These are phyloP conservation scores for Empidonax traillii DNA, from an alignment of 2,113 vertebrate species.

Conservation along the genomic window DNA sequence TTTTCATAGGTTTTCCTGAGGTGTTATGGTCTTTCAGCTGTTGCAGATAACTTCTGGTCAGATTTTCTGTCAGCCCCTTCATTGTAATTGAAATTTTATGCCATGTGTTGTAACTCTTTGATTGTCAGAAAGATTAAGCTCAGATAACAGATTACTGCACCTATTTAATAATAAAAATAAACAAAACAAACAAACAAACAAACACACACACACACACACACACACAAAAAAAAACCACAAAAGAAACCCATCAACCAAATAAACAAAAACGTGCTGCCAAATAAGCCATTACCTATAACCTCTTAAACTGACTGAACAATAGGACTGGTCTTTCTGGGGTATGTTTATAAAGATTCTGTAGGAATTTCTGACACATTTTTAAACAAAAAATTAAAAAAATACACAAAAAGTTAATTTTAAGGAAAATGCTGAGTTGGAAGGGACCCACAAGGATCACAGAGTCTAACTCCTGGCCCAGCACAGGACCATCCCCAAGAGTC, in stretches of 20 bases:
- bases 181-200: too few relatives aligned
- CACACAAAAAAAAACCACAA: too few relatives aligned
- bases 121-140: neutral
- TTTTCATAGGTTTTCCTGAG: constrained; percentile 21
- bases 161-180: rapidly evolving
- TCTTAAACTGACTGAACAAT: neutral
- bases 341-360: neutral
- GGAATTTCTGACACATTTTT: neutral
- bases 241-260: too few relatives aligned
- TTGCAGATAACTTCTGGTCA: neutral
- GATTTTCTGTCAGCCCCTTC: neutral
- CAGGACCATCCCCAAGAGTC: neutral
- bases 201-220: too few relatives aligned
- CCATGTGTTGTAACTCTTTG: neutral
- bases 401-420: neutral
- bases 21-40: neutral
- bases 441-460: neutral
- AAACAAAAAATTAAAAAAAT: neutral
- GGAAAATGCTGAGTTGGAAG: neutral
- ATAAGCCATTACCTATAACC: neutral
- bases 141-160: neutral
- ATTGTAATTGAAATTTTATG: neutral
- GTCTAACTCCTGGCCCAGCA: neutral
- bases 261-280: neutral
- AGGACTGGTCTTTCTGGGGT: neutral